Evolutionary conservation across 2,797 vertebrate species (phyloP).

Genomic region (Chloroceryle inda): DNA sequence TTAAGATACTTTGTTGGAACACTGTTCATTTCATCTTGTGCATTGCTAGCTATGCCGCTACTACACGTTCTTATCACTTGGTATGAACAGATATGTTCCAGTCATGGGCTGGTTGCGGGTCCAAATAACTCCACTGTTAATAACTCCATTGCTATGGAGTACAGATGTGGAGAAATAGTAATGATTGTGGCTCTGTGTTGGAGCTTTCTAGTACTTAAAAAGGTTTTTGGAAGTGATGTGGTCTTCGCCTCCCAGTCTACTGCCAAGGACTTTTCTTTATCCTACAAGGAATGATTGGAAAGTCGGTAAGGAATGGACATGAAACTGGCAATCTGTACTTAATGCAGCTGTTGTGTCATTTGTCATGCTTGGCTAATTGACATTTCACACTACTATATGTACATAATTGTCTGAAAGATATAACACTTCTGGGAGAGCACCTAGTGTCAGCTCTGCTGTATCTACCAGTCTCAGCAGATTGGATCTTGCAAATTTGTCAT

Average conservation of each 20-base stretch:
- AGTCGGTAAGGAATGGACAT: not conserved
- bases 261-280: not conserved
- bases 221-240: not conserved
- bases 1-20: not conserved
- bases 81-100: not conserved
- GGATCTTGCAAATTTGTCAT: not conserved
- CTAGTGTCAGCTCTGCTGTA: not conserved
- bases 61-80: not conserved
- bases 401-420: not conserved
- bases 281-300: not conserved
- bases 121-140: not conserved
- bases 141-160: not conserved
- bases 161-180: not conserved
- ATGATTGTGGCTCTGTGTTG: not conserved
- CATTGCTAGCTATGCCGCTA: not conserved
- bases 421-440: not conserved
- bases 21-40: not conserved
- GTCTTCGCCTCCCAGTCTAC: not conserved
- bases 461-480: not conserved
- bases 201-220: not conserved
- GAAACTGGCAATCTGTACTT: not conserved
- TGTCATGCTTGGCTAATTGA: not conserved
- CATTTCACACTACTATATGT: fast-evolving
- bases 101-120: not conserved
- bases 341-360: not conserved